phyloP scores from a whole-genome alignment of 2,113 vertebrate species.

The Agapornis roseicollis region DNA sequence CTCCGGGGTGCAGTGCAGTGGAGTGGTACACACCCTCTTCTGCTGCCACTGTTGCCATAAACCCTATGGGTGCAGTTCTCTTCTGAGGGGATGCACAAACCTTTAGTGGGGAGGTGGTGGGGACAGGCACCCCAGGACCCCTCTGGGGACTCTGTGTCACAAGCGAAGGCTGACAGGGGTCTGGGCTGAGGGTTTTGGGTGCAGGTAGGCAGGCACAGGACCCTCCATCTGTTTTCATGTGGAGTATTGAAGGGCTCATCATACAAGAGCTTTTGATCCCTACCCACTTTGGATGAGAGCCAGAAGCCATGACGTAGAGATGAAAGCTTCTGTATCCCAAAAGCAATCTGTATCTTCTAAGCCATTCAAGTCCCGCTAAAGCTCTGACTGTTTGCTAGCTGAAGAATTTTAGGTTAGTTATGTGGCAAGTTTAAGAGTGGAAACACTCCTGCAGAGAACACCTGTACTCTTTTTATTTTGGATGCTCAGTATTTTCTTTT shows the following conservation, averaged over 20 bases:
- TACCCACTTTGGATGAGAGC: constrained; percentile 24
- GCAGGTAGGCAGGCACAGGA: rapidly evolving
- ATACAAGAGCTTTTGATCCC: constrained; percentile 18
- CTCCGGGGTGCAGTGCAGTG: rapidly evolving
- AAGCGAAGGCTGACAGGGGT: rapidly evolving
- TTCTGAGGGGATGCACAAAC: not conserved
- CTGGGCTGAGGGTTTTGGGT: not conserved
- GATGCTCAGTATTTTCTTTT: constrained; percentile 9
- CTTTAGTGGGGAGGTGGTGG: not conserved
- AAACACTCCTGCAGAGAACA: constrained; percentile 3
- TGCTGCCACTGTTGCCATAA: rapidly evolving
- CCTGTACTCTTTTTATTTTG: not conserved
- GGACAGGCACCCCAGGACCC: not conserved
- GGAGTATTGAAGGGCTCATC: not conserved
- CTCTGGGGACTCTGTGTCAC: not conserved
- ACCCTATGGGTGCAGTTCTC: not conserved
- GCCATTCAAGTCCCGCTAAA: constrained; percentile 60
- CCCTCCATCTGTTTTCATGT: not conserved
- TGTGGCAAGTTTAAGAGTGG: not conserved
- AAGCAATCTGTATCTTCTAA: constrained; percentile 57
- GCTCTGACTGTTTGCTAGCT: constrained; percentile 54
- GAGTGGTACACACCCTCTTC: not conserved
- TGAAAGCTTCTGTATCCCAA: constrained; percentile 67
- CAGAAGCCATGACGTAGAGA: constrained; percentile 60
- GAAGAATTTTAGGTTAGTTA: constrained; percentile 55